These are phyloP conservation scores for Ochropacha duplaris DNA, from an alignment of 2,888 invertebrate genomes.

Conservation along the genomic window DNA sequence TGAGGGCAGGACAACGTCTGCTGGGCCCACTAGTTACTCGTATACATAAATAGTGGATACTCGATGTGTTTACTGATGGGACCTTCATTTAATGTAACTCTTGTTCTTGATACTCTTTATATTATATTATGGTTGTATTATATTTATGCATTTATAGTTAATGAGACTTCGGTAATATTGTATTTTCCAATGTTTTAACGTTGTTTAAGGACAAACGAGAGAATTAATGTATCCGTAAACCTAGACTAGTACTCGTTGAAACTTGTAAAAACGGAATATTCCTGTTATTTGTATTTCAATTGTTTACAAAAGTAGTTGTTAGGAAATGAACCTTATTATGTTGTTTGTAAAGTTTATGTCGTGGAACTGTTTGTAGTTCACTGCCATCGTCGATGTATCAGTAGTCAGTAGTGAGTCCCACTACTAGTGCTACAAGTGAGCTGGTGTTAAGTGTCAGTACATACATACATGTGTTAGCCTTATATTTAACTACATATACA, in stretches of 20 bases:
- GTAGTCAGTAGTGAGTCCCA: too few relatives aligned
- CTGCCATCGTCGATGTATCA: not conserved
- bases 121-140: conserved; percentile 7
- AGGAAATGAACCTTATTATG: not conserved
- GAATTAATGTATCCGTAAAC: not conserved
- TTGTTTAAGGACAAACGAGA: not conserved
- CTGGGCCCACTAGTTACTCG: too few relatives aligned
- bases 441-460: not conserved
- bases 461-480: too few relatives aligned
- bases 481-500: too few relatives aligned
- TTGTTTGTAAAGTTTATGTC: not conserved
- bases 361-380: not conserved
- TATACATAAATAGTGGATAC: conserved; percentile 17
- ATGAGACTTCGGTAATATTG: not conserved
- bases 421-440: not conserved
- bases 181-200: not conserved
- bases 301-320: not conserved
- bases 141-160: not conserved
- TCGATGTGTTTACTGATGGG: conserved; percentile 23
- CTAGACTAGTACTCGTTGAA: not conserved
- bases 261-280: not conserved
- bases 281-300: not conserved
- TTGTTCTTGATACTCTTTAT: conserved; percentile 19
- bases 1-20: too few relatives aligned
- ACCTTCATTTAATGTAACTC: conserved; percentile 26